These are phyloP conservation scores for Tyria jacobaeae DNA, from an alignment of 2,888 invertebrate species.

Conservation along the genomic window DNA sequence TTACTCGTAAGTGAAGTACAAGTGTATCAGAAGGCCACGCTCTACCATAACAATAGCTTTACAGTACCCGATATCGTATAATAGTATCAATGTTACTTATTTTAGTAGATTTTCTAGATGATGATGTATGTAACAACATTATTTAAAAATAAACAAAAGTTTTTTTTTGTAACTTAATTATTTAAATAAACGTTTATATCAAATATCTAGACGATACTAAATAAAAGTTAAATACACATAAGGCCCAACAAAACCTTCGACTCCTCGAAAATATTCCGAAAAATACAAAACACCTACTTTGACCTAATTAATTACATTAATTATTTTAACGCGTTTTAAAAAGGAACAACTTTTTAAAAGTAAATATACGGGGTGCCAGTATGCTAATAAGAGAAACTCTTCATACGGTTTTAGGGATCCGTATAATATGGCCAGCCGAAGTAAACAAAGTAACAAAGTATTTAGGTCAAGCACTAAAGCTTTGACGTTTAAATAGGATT, in stretches of 20 bases:
- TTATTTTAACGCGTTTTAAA: constrained; percentile 43
- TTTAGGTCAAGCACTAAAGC: constrained; percentile 28
- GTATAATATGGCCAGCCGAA: constrained; percentile 26
- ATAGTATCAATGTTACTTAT: no score
- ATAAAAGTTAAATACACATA: no score
- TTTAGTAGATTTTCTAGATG: no score
- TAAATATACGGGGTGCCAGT: constrained; percentile 51
- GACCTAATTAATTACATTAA: constrained; percentile 47
- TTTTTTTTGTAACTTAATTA: no score
- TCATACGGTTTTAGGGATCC: constrained; percentile 41
- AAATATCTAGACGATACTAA: no score
- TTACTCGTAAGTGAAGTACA: no score
- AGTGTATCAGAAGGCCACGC: no score
- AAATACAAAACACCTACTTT: constrained; percentile 30
- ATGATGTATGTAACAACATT: no score
- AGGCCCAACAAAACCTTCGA: constrained; percentile 1
- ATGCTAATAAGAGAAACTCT: constrained; percentile 53
- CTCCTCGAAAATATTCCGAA: constrained; percentile 20
- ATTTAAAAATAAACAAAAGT: no score
- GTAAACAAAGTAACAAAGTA: constrained; percentile 36
- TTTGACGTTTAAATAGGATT: constrained; percentile 27
- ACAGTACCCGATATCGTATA: no score
- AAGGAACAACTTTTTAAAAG: constrained; percentile 32
- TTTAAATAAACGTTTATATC: no score
- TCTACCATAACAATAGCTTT: no score